These are phyloP conservation scores for Rotaria sp. DNA, from an alignment of 2,888 invertebrate species.

Conservation along the genomic window DNA sequence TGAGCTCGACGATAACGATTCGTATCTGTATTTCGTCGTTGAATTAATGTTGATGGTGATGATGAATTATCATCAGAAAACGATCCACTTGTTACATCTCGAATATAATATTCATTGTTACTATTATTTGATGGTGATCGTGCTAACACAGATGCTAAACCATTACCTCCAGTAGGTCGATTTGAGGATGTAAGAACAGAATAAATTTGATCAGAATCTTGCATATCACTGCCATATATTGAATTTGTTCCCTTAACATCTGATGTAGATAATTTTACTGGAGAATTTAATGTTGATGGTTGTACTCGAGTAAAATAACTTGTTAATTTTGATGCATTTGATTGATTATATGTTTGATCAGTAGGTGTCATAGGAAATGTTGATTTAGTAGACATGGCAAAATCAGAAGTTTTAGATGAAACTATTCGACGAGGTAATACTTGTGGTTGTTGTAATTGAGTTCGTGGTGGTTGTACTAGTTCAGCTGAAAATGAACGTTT, in stretches of 20 bases:
- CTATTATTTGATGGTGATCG: not conserved
- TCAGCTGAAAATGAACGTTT: constrained; percentile 22
- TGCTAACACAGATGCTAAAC: not conserved
- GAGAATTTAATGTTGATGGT: not conserved
- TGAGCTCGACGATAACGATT: not conserved
- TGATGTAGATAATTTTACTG: not conserved
- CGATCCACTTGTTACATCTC: not conserved
- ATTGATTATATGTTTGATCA: constrained; percentile 4
- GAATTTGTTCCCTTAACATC: not conserved
- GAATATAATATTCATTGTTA: not conserved
- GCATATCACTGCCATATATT: not conserved
- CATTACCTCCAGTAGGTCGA: not conserved
- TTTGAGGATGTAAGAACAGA: not conserved
- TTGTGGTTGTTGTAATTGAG: not conserved
- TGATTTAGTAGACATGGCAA: not conserved
- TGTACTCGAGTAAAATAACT: not conserved
- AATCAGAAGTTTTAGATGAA: not conserved
- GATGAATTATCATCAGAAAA: constrained; percentile 19
- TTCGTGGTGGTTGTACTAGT: not conserved
- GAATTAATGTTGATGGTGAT: not conserved
- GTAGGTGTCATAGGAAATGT: not conserved
- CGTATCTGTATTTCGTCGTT: not conserved
- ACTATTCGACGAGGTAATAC: not conserved
- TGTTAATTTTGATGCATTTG: not conserved
- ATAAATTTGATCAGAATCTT: not conserved